These are phyloP conservation scores for Spongia lamella DNA, from an alignment of 37 sponge, comb jelly and placozoan genomes.

Conservation along the genomic window DNA sequence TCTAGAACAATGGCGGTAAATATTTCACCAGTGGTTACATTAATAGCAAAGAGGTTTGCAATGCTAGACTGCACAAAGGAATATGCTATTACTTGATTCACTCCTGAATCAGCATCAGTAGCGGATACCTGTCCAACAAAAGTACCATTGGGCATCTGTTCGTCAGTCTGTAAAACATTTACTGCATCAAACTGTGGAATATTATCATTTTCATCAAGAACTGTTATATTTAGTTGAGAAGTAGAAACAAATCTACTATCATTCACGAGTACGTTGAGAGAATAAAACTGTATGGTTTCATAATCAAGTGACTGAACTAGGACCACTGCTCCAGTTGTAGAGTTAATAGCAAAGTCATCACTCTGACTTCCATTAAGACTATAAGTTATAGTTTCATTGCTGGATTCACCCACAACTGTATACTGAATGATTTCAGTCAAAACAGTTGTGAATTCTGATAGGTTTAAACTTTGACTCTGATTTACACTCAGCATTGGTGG, in stretches of 20 bases:
- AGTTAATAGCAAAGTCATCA: constrained; percentile 33
- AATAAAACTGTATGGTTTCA: constrained; percentile 30
- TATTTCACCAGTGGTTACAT: background rate
- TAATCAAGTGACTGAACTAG: constrained; percentile 30
- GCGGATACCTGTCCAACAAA: constrained; percentile 2
- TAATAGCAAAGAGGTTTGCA: constrained; percentile 10
- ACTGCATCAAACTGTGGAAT: constrained; percentile 25
- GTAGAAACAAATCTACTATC: constrained; percentile 34
- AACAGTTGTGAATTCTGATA: constrained; percentile 40
- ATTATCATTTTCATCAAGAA: constrained; percentile 76
- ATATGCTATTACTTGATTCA: too few relatives aligned
- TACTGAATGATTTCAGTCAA: constrained; percentile 22
- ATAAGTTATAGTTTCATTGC: constrained; percentile 17
- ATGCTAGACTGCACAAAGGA: background rate
- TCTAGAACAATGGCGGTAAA: background rate
- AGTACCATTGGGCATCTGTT: background rate
- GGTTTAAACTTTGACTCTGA: constrained; percentile 14
- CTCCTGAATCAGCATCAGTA: background rate
- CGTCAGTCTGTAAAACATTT: background rate
- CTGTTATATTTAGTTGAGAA: constrained; percentile 35
- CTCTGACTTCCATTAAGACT: constrained; percentile 35
- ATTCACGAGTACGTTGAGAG: constrained; percentile 42
- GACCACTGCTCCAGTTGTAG: constrained; percentile 33
- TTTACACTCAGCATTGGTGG: constrained; percentile 44
- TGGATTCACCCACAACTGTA: constrained; percentile 18